Conservation (phyloP, 2,888 invertebrate genomes). For the Lasioglossum calceatum region DNA sequence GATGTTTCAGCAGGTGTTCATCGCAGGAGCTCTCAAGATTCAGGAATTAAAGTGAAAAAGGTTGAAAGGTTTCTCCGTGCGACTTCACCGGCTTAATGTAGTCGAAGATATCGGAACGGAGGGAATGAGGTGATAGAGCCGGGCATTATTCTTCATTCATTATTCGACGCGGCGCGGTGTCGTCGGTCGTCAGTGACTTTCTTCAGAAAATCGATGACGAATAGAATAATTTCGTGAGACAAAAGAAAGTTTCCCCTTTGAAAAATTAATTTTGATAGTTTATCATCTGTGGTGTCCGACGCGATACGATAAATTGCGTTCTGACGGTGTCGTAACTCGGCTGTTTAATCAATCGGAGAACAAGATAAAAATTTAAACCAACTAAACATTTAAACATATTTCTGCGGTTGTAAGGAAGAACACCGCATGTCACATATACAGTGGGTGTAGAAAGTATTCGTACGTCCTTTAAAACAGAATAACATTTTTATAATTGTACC, state of each 20-base stretch:
- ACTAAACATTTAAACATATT: neutral
- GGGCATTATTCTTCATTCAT: conserved; percentile 62
- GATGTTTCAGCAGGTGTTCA: conserved; percentile 15
- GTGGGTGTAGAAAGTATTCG: too few relatives aligned
- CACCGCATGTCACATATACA: too few relatives aligned
- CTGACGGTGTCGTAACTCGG: too few relatives aligned
- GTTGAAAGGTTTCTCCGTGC: conserved; percentile 39
- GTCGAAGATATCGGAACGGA: conserved; percentile 51
- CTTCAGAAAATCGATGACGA: conserved; percentile 30
- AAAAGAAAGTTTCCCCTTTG: conserved; percentile 29
- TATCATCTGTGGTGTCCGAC: neutral
- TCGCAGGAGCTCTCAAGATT: conserved; percentile 6
- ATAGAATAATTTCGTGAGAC: conserved; percentile 45
- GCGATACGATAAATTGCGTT: neutral
- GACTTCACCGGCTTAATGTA: conserved; percentile 48
- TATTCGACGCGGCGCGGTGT: conserved; percentile 48
- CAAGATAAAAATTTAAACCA: neutral
- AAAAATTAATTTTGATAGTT: conserved; percentile 20
- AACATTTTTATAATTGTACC: too few relatives aligned
- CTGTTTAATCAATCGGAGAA: too few relatives aligned
- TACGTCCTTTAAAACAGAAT: too few relatives aligned
- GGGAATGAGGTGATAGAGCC: conserved; percentile 40
- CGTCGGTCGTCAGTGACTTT: conserved; percentile 52
- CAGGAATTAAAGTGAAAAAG: conserved; percentile 31
- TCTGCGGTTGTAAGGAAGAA: too few relatives aligned